Conservation (phyloP, 2,888 invertebrate species). For the Temnothorax ravouxi region DNA sequence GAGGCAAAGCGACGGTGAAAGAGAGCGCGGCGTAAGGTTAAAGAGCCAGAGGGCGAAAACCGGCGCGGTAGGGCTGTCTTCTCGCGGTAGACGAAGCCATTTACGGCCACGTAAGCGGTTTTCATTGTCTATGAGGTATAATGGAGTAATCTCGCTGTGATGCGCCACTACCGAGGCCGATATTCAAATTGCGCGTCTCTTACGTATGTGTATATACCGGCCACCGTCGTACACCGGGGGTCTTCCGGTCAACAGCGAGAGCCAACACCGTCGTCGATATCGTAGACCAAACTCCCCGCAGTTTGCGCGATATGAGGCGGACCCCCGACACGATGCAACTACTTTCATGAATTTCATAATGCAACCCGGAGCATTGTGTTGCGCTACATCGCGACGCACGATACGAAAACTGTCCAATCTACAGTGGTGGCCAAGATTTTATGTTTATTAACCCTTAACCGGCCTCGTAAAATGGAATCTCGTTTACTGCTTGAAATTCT, state of each 20-base stretch:
- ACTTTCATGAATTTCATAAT: constrained; percentile 53
- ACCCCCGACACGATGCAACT: constrained; percentile 29
- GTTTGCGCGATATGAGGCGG: constrained; percentile 59
- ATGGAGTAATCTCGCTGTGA: constrained; percentile 86
- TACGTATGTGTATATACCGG: constrained; percentile 68
- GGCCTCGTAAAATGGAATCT: not conserved
- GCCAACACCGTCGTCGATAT: constrained; percentile 52
- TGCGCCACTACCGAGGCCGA: constrained; percentile 83
- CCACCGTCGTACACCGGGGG: constrained; percentile 63
- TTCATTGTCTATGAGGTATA: constrained; percentile 86
- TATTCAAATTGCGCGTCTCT: constrained; percentile 83
- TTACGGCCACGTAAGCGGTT: constrained; percentile 85
- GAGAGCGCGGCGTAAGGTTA: constrained; percentile 45
- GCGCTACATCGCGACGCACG: not conserved
- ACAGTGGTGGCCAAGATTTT: not conserved
- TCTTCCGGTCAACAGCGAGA: constrained; percentile 68
- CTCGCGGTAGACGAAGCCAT: constrained; percentile 83
- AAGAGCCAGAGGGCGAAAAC: constrained; percentile 57
- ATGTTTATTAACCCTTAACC: constrained; percentile 10
- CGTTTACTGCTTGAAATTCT: not conserved
- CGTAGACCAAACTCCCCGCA: constrained; percentile 40
- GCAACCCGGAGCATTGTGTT: constrained; percentile 26
- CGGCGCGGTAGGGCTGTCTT: constrained; percentile 49
- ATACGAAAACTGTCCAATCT: constrained; percentile 21
- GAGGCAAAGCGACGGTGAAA: constrained; percentile 4